Base-by-base conservation (phyloP, 1,140 invertebrate species). In the Drosophila pandora region DNA sequence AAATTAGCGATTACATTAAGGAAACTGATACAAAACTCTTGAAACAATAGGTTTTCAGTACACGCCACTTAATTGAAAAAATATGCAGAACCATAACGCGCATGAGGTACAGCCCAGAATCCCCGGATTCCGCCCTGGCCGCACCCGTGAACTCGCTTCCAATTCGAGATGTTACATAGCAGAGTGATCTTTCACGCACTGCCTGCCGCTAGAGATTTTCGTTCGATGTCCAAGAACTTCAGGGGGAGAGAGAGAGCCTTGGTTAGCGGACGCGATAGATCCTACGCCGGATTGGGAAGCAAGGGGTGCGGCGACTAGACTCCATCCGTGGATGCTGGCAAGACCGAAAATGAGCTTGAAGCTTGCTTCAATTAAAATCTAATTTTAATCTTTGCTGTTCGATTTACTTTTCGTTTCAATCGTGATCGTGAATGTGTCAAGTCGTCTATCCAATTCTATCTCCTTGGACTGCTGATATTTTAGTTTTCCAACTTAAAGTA, bases 401-500 rank as follows among this genome's bases (percentile, higher is more conserved):
- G 59, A 56, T 70, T 37, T 64, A 17, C 57, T 23, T 67, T 54
- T 79, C 73, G 56, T 74, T 76, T 49, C 43, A 49, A 58, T 77
- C 41, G 57, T 43, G 17, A n/a, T 37, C 32, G 58, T 56, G 58
- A 70, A 70, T 61, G 58, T 41, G 50, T 28, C 23, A 28, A 65
- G 41, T 61, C 37, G 53, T 73, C 17, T 17, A 52, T 65, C 39
- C 39, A 37, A 68, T 69, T 41, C 34, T 37, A 68, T 68, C 67
- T 49, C 64, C 65, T 57, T 57, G 17, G 21, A 32, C 57, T 53
- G 57, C 30, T 65, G 55, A 50, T 61, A 9, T 71, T 65, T 64
- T 58, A 21, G 62, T 56, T 62, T 45, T 82, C 77, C 85, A 90
- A 88, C 88, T 83, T 68, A 85, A 90, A 76, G 55, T 88, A 74